phyloP scores from a whole-genome alignment of 2,888 invertebrate genomes.

The Timema podura region DNA sequence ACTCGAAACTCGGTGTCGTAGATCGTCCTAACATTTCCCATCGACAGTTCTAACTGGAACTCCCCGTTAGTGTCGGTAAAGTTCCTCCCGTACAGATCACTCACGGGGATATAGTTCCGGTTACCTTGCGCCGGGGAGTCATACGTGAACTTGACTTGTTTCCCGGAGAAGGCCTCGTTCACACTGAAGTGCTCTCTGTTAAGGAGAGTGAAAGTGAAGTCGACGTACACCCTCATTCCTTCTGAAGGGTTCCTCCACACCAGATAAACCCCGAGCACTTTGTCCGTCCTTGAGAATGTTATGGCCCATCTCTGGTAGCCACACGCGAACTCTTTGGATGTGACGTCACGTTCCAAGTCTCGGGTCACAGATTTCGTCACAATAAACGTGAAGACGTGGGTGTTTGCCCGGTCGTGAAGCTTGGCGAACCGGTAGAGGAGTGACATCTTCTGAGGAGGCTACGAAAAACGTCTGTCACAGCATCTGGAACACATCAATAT shows the following conservation, averaged over 20 bases:
- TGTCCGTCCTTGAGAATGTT: conserved; percentile 70
- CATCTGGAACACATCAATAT: background rate
- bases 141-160: conserved; percentile 61
- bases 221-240: conserved; percentile 71
- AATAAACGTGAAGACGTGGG: conserved; percentile 79
- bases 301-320: conserved; percentile 80
- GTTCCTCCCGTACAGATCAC: conserved; percentile 63
- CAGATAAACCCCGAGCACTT: conserved; percentile 69
- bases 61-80: conserved; percentile 78
- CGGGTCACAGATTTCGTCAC: conserved; percentile 72
- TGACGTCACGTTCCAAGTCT: conserved; percentile 74
- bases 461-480: background rate
- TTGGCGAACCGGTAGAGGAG: conserved; percentile 76
- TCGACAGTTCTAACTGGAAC: conserved; percentile 72
- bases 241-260: conserved; percentile 73
- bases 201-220: conserved; percentile 74
- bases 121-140: conserved; percentile 70
- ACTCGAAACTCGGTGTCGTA: conserved; percentile 66
- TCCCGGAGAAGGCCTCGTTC: conserved; percentile 75
- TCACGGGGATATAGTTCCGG: conserved; percentile 66
- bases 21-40: conserved; percentile 70
- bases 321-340: conserved; percentile 76
- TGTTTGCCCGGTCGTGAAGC: conserved; percentile 75
- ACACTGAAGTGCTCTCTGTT: conserved; percentile 79
- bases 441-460: conserved; percentile 52